Percentiles rank a stretch among this genome's conserved stretches.
phyloP scores from a whole-genome alignment of 1,140 invertebrate species.

The Caenorhabditis elegans region DNA sequence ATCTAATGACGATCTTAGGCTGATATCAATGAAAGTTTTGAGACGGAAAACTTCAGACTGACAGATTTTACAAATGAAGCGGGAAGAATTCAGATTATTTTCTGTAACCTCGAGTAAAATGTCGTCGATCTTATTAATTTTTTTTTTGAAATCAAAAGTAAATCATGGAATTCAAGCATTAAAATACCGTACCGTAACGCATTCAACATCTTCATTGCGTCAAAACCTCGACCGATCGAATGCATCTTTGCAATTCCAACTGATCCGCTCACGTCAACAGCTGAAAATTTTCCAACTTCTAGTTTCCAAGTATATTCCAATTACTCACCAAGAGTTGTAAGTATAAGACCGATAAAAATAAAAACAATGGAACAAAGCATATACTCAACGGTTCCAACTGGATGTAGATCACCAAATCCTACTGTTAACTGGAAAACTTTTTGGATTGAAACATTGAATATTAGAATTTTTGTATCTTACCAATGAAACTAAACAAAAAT shows the following conservation, averaged over 20 bases:
- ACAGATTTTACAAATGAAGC: too few relatives aligned
- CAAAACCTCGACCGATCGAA: conserved; percentile 18
- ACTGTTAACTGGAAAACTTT: conserved; percentile 11
- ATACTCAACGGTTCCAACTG: neutral
- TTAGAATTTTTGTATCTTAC: neutral
- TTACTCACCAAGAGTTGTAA: neutral
- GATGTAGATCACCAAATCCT: conserved; percentile 24
- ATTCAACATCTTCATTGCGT: conserved; percentile 23
- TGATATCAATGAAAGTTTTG: too few relatives aligned
- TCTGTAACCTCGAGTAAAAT: too few relatives aligned
- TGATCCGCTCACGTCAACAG: conserved; percentile 7
- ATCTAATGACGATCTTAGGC: too few relatives aligned
- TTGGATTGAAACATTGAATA: neutral
- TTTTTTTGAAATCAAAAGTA: too few relatives aligned
- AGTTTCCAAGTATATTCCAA: neutral
- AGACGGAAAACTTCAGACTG: too few relatives aligned
- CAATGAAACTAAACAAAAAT: conserved; percentile 26
- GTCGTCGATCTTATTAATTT: too few relatives aligned
- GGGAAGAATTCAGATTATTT: too few relatives aligned
- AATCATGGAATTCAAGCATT: too few relatives aligned
- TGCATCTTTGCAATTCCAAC: conserved; percentile 19
- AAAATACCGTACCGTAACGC: neutral
- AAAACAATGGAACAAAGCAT: conserved; percentile 20
- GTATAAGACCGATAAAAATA: conserved; percentile 15
- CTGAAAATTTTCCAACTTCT: neutral